Percentiles rank a stretch among this genome's conserved stretches.
phyloP scores from a whole-genome alignment of 2,797 vertebrate species.

The Acrossocheilus fasciatus region DNA sequence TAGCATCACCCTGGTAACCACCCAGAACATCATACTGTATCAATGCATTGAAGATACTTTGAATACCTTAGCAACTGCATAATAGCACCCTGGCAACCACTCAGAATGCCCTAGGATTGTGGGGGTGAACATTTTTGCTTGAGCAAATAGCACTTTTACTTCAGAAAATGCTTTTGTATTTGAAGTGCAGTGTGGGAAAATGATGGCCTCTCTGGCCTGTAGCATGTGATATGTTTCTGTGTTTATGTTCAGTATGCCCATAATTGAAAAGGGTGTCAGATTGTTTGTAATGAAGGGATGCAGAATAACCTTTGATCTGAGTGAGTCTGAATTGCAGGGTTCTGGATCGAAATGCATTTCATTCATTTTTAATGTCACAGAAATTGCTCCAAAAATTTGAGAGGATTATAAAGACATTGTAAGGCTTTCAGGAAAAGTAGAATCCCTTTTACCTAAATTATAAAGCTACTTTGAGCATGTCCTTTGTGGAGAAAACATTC shows the following conservation, averaged over 20 bases:
- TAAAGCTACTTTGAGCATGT: background rate
- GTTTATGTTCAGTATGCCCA: background rate
- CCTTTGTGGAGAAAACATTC: background rate
- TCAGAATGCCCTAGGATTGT: background rate
- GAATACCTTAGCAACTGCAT: background rate
- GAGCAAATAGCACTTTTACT: background rate
- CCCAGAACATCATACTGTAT: background rate
- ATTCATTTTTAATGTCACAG: background rate
- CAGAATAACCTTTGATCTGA: background rate
- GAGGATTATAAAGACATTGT: background rate
- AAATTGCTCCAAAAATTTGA: background rate
- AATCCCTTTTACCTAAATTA: background rate
- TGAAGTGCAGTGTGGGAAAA: background rate
- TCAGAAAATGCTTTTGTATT: background rate
- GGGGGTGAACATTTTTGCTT: rapidly evolving
- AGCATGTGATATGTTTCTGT: background rate
- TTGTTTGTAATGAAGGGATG: background rate
- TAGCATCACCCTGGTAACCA: background rate
- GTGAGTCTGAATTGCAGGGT: background rate
- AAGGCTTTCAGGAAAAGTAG: background rate
- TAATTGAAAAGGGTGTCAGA: background rate
- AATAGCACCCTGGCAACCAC: background rate
- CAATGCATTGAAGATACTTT: background rate
- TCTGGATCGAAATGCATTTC: background rate
- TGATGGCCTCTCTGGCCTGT: background rate